These are phyloP conservation scores for Nephrocerus scutellatus DNA, from an alignment of 2,888 invertebrate species.

Conservation along the genomic window DNA sequence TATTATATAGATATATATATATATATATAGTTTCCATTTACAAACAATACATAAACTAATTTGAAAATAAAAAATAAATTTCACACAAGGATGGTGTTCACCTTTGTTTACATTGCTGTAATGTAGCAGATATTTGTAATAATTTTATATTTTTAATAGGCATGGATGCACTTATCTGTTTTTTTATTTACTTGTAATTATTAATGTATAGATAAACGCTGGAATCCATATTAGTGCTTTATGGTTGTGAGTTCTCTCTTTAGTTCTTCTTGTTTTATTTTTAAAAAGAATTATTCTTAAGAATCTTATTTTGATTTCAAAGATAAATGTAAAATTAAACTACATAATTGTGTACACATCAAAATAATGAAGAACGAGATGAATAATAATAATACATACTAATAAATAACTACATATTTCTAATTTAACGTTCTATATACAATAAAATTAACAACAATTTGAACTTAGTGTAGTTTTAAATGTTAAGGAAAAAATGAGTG, in stretches of 20 bases:
- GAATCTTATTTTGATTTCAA: conserved; percentile 5
- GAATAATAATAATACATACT: conserved; percentile 6
- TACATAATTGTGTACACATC: too few relatives aligned
- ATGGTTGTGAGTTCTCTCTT: too few relatives aligned
- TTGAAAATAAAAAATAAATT: conserved; percentile 10
- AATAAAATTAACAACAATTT: conserved; percentile 21
- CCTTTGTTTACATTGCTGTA: conserved; percentile 9
- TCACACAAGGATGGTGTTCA: conserved; percentile 18
- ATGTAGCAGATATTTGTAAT: conserved; percentile 13
- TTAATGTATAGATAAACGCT: conserved; percentile 7
- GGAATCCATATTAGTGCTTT: conserved; percentile 23
- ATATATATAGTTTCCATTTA: conserved; percentile 13
- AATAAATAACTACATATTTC: conserved; percentile 11
- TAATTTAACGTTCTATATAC: conserved; percentile 20
- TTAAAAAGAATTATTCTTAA: conserved; percentile 8
- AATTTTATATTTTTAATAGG: conserved; percentile 18
- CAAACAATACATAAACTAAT: conserved; percentile 16
- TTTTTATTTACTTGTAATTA: conserved; percentile 7
- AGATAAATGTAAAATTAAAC: conserved; percentile 5
- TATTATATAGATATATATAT: conserved; percentile 20
- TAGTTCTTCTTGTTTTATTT: too few relatives aligned
- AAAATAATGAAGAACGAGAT: conserved; percentile 4
- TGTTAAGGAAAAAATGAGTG: conserved; percentile 13
- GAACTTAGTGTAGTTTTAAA: conserved; percentile 16
- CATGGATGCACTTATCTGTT: conserved; percentile 4